Conservation (phyloP, 2,113 vertebrate genomes). For the Zootoca vivipara region DNA sequence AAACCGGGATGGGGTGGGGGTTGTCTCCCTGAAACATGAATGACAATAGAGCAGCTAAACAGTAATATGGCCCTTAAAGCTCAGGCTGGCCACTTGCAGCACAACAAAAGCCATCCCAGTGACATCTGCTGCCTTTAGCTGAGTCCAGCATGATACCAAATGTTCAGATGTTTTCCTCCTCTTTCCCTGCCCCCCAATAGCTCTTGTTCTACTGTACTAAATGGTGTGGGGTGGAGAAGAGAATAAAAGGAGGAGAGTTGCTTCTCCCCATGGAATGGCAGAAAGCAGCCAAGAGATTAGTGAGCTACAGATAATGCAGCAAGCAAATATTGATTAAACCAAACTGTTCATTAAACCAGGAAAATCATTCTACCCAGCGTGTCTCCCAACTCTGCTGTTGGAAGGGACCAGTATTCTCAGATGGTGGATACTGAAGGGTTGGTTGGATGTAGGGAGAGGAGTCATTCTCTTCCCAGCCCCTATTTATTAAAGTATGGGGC, state of each 20-base stretch:
- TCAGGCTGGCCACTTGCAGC: constrained; percentile 49
- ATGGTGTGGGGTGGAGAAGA: not conserved
- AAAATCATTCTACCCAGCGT: not conserved
- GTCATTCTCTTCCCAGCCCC: not conserved
- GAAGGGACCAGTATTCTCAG: not conserved
- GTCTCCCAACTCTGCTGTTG: not conserved
- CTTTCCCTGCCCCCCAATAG: constrained; percentile 1
- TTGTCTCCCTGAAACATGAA: constrained; percentile 75
- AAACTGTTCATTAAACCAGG: constrained; percentile 36
- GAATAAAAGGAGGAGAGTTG: constrained; percentile 29
- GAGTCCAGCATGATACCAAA: constrained; percentile 72
- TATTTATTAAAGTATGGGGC: not conserved
- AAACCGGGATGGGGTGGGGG: constrained; percentile 6
- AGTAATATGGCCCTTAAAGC: constrained; percentile 75
- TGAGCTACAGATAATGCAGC: constrained; percentile 37
- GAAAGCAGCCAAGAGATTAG: constrained; percentile 37
- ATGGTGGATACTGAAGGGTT: not conserved
- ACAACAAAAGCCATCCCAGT: constrained; percentile 74
- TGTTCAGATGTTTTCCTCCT: constrained; percentile 68
- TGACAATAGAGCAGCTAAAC: constrained; percentile 79
- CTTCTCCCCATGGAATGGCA: constrained; percentile 9
- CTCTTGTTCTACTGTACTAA: constrained; percentile 13
- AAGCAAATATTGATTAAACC: constrained; percentile 43
- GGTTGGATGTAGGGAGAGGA: fast-evolving
- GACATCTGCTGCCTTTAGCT: constrained; percentile 84